phyloP scores from a whole-genome alignment of 2,797 vertebrate genomes.

The Natrix natrix region DNA sequence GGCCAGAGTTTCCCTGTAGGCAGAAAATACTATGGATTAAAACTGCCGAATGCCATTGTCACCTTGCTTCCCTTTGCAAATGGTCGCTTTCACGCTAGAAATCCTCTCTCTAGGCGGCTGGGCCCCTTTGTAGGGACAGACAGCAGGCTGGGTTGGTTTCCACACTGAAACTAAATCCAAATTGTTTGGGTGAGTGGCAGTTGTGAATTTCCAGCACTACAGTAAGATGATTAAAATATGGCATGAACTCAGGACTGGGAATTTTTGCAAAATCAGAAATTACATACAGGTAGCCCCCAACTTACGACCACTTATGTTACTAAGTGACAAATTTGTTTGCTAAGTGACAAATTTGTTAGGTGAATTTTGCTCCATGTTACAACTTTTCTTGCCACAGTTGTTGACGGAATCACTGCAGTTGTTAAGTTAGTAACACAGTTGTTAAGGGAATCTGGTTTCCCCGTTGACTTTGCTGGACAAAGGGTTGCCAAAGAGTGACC shows the following conservation, averaged over 20 bases:
- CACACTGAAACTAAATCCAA: neutral
- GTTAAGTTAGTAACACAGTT: no score
- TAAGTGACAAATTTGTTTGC: no score
- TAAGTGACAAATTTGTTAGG: no score
- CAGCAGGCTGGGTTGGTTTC: neutral
- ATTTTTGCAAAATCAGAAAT: neutral
- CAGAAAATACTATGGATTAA: neutral
- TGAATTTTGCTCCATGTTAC: no score
- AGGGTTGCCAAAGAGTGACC: no score
- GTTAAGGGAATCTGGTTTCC: no score
- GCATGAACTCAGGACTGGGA: neutral
- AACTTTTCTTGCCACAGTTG: no score
- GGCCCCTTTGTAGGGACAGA: neutral
- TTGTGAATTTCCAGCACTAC: neutral
- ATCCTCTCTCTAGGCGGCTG: neutral
- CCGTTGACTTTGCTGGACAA: no score
- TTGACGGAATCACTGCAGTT: no score
- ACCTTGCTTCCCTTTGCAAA: neutral
- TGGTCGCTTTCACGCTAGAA: neutral
- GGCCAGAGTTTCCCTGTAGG: neutral
- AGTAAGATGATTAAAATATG: neutral
- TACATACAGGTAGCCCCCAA: neutral
- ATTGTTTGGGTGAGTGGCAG: neutral
- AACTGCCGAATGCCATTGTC: neutral
- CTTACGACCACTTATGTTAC: no score